phyloP scores from a whole-genome alignment of 2,888 invertebrate species.

The Merodon equestris region DNA sequence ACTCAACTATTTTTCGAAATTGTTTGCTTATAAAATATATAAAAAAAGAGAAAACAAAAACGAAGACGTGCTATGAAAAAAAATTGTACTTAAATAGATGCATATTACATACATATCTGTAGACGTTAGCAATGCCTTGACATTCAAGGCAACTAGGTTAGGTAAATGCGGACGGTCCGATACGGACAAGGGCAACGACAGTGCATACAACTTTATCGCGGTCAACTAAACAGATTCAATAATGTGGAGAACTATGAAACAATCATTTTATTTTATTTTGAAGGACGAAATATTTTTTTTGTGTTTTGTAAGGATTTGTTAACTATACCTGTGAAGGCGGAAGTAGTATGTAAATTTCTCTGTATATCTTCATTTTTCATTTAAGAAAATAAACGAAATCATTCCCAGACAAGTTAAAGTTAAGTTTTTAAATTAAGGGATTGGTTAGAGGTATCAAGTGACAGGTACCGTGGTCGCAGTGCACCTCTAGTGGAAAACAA shows the following conservation, averaged over 20 bases:
- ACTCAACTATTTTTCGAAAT: too few relatives aligned
- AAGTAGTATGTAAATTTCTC: constrained; percentile 37
- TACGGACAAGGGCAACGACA: too few relatives aligned
- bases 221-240: constrained; percentile 28
- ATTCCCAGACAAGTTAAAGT: constrained; percentile 23
- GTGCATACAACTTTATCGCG: constrained; percentile 40
- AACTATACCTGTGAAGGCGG: constrained; percentile 28
- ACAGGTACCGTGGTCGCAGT: too few relatives aligned
- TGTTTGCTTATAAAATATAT: too few relatives aligned
- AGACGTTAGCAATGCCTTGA: constrained; percentile 68
- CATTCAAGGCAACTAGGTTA: constrained; percentile 69
- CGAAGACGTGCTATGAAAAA: constrained; percentile 39
- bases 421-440: too few relatives aligned
- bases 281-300: background rate
- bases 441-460: too few relatives aligned
- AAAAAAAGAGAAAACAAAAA: too few relatives aligned
- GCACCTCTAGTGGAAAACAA: too few relatives aligned
- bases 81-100: constrained; percentile 17
- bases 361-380: constrained; percentile 59
- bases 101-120: constrained; percentile 3
- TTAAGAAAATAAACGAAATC: constrained; percentile 63
- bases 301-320: constrained; percentile 18
- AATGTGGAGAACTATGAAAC: constrained; percentile 12
- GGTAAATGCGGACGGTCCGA: too few relatives aligned
- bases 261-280: background rate